Conservation (phyloP, 1,140 invertebrate species). For the Pomacea maculata region DNA sequence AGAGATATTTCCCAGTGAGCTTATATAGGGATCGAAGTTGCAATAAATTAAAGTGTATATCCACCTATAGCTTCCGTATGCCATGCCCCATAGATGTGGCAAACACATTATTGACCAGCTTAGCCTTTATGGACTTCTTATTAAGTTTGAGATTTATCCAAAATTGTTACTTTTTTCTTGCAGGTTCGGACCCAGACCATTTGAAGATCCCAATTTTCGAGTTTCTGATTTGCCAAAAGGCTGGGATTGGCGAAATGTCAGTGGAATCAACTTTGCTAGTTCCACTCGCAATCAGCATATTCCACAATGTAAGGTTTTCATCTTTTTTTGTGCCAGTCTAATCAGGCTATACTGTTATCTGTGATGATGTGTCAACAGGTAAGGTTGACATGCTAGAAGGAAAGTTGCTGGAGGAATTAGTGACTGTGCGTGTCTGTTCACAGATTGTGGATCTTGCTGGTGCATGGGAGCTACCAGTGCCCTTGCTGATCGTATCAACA, state of each 20-base stretch:
- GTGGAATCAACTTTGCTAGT: slow-evolving; percentile 65
- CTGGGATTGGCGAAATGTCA: slow-evolving; percentile 68
- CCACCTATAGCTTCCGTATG: too few species aligned
- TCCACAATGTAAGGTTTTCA: slow-evolving; percentile 62
- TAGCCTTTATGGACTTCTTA: too few species aligned
- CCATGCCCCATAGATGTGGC: too few species aligned
- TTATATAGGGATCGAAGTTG: too few species aligned
- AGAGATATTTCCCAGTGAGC: too few species aligned
- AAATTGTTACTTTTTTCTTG: too few species aligned
- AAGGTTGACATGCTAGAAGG: too few species aligned
- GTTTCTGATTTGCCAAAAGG: slow-evolving; percentile 54
- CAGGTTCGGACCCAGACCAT: slow-evolving; percentile 40
- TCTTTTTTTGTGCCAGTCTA: background rate
- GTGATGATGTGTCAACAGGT: too few species aligned
- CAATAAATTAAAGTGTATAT: too few species aligned
- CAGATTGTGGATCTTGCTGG: slow-evolving; percentile 71
- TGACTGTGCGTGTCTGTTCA: slow-evolving; percentile 1
- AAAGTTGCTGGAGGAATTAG: background rate
- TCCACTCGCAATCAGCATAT: slow-evolving; percentile 68
- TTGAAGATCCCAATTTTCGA: slow-evolving; percentile 49
- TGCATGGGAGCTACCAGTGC: slow-evolving; percentile 67
- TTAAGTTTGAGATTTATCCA: too few species aligned
- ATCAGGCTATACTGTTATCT: too few species aligned
- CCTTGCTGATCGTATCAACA: slow-evolving; percentile 69
- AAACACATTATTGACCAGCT: too few species aligned